phyloP scores from a whole-genome alignment of 2,113 vertebrate species.

The Callorhinus ursinus region DNA sequence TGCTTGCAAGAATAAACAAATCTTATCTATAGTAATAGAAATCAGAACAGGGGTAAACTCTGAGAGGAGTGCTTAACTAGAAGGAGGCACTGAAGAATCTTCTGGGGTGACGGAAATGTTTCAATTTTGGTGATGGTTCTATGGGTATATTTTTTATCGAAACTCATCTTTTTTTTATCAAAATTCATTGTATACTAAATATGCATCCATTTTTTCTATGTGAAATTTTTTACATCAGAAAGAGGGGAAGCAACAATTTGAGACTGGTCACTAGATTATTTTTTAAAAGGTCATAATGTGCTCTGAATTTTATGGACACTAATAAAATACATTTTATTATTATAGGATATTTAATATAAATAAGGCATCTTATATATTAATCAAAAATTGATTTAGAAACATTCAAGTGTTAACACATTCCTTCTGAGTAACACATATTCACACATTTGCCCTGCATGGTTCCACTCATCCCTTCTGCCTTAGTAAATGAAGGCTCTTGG shows the following conservation, averaged over 20 bases:
- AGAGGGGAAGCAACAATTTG: not conserved
- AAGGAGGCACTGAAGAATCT: not conserved
- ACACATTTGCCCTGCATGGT: not conserved
- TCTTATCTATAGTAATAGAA: not conserved
- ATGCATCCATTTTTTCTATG: not conserved
- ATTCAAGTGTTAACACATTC: conserved; percentile 22
- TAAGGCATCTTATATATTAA: conserved; percentile 53
- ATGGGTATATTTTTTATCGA: not conserved
- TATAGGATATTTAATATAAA: conserved; percentile 41
- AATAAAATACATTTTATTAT: conserved; percentile 52
- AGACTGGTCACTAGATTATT: not conserved
- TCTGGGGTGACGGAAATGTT: not conserved
- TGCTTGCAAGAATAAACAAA: not conserved
- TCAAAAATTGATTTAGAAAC: conserved; percentile 54
- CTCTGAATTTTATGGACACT: not conserved
- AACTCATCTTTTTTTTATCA: not conserved
- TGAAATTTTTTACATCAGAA: not conserved
- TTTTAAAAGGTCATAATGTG: not conserved
- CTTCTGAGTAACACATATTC: conserved; percentile 48
- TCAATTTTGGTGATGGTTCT: not conserved
- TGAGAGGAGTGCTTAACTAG: not conserved
- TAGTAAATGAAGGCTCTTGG: not conserved
- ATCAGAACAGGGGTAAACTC: not conserved
- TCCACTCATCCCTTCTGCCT: not conserved
- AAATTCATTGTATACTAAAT: not conserved